Percentiles rank a stretch among this genome's conserved stretches.
Conservation (phyloP, 2,888 invertebrate genomes). For the Lysandra coridon region DNA sequence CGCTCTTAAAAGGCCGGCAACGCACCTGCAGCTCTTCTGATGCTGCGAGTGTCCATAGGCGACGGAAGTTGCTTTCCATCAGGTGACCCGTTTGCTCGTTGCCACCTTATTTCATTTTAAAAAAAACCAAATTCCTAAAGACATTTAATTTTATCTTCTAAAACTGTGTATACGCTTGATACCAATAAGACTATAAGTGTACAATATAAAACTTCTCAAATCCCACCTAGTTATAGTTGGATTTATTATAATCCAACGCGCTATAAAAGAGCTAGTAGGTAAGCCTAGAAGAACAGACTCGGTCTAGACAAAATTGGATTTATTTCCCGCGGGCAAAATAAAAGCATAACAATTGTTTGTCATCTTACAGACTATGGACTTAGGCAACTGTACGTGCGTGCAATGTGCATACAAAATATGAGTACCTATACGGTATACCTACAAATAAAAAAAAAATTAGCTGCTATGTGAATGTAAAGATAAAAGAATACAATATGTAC, state of each 20-base stretch:
- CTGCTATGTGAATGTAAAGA: too few species aligned
- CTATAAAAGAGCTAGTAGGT: neutral
- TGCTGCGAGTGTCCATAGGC: too few species aligned
- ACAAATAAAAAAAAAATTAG: too few species aligned
- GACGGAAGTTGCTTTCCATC: too few species aligned
- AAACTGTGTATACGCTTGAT: neutral
- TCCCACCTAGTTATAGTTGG: neutral
- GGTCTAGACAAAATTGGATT: conserved; percentile 19
- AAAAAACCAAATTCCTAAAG: neutral
- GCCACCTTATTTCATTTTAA: too few species aligned
- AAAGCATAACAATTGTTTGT: neutral
- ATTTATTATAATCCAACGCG: neutral
- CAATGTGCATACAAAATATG: too few species aligned
- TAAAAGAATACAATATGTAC: too few species aligned
- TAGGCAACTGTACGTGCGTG: too few species aligned
- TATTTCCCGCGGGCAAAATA: conserved; percentile 9
- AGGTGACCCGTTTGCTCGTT: too few species aligned
- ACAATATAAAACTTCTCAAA: neutral
- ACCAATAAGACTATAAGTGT: neutral
- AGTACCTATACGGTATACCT: too few species aligned
- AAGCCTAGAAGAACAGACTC: neutral
- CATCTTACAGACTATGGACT: neutral
- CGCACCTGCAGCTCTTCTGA: too few species aligned
- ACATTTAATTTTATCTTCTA: neutral
- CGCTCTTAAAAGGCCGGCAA: too few species aligned